phyloP scores from a whole-genome alignment of 92 coral and sea anemone genomes.

The Diadumene lineata region DNA sequence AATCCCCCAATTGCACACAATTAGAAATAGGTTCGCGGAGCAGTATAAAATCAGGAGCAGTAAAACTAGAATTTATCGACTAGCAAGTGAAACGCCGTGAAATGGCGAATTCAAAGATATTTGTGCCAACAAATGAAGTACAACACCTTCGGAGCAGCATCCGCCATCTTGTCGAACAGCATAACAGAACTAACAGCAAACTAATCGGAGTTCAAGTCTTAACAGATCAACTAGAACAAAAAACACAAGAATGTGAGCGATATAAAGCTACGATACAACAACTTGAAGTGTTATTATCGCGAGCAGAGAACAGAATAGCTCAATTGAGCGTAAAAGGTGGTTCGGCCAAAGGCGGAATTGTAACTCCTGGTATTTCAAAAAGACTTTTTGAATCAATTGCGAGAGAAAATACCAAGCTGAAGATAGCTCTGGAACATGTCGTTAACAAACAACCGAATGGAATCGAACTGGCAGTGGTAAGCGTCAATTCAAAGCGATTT shows the following conservation, averaged over 20 bases:
- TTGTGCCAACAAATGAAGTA: conserved; percentile 16
- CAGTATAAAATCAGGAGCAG: too few relatives aligned
- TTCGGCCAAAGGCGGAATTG: conserved; percentile 44
- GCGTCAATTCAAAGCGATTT: conserved; percentile 17
- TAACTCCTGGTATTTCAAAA: conserved; percentile 85
- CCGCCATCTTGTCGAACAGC: conserved; percentile 33
- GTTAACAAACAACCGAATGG: conserved; percentile 55
- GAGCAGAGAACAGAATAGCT: conserved; percentile 87
- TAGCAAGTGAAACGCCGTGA: too few relatives aligned
- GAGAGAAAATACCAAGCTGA: conserved; percentile 78
- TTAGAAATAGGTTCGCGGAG: too few relatives aligned
- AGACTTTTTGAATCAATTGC: conserved; percentile 78
- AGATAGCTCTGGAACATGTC: conserved; percentile 69
- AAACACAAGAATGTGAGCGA: conserved; percentile 41
- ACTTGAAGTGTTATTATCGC: conserved; percentile 64
- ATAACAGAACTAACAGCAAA: conserved; percentile 49
- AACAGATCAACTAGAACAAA: conserved; percentile 65
- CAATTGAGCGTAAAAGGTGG: conserved; percentile 61
- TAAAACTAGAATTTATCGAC: too few relatives aligned
- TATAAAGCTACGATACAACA: conserved; percentile 50
- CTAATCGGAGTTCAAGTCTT: conserved; percentile 75
- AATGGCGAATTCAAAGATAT: conserved; percentile 15
- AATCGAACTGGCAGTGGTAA: conserved; percentile 77
- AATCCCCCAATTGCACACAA: too few relatives aligned
- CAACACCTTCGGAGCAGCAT: conserved; percentile 37